Conservation (phyloP, 2,113 vertebrate genomes). For the Leptocoma aspasia region DNA sequence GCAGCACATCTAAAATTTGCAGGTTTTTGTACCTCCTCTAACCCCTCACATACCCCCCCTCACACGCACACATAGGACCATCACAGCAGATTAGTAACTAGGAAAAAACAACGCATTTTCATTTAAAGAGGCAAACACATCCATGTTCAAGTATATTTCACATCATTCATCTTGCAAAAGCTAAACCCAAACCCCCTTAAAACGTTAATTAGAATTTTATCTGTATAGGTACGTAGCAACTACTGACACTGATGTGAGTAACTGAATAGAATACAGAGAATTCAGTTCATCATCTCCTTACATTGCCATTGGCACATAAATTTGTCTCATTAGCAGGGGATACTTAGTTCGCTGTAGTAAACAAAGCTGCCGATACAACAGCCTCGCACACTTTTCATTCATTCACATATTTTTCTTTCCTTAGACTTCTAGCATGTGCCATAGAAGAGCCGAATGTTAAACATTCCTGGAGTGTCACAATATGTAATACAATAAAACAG, state of each 20-base stretch:
- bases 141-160: background rate
- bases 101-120: background rate
- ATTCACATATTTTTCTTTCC: conserved; percentile 63
- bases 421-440: conserved; percentile 62
- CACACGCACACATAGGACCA: background rate
- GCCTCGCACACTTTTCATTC: conserved; percentile 60
- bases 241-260: conserved; percentile 27
- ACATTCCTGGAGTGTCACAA: conserved; percentile 76
- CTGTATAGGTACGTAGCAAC: conserved; percentile 14
- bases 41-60: background rate
- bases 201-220: conserved; percentile 42
- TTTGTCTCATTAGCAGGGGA: conserved; percentile 68
- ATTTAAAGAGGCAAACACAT: conserved; percentile 45
- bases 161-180: background rate
- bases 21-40: background rate
- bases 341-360: conserved; percentile 67
- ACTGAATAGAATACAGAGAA: conserved; percentile 38
- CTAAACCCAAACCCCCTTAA: background rate
- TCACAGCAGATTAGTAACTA: background rate
- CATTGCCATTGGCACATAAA: conserved; percentile 51
- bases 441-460: conserved; percentile 63
- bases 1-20: background rate
- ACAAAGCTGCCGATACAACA: conserved; percentile 60
- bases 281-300: conserved; percentile 62
- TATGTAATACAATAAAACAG: conserved; percentile 85